phyloP scores from a whole-genome alignment of 2,797 vertebrate species.

The Semaprochilodus insignis region DNA sequence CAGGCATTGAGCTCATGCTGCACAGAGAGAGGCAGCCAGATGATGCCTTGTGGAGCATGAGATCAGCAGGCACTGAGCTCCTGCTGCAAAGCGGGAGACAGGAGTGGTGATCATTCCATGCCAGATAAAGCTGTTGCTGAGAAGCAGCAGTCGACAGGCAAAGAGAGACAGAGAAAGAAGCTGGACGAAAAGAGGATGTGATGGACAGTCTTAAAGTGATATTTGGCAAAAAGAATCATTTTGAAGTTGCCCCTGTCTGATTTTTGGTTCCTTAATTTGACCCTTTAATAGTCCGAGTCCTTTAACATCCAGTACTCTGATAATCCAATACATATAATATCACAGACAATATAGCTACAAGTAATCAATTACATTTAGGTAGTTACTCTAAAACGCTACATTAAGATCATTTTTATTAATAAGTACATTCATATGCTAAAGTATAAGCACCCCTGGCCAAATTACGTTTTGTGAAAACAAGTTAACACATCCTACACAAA shows the following conservation, averaged over 20 bases:
- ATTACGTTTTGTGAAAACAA: too few relatives aligned
- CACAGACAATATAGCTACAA: too few relatives aligned
- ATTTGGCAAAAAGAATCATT: background rate
- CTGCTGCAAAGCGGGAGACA: background rate
- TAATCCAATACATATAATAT: too few relatives aligned
- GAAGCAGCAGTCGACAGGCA: background rate
- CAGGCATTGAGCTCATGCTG: background rate
- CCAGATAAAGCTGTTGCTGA: slow-evolving; percentile 11
- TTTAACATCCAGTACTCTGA: too few relatives aligned
- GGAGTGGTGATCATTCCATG: background rate
- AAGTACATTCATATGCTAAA: too few relatives aligned
- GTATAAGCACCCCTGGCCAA: too few relatives aligned
- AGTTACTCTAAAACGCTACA: too few relatives aligned
- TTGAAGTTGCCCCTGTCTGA: background rate
- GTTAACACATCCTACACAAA: too few relatives aligned
- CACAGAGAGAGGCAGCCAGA: background rate
- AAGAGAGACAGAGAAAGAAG: slow-evolving; percentile 19
- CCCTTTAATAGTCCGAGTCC: too few relatives aligned
- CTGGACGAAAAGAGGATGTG: slow-evolving; percentile 11
- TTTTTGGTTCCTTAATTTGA: background rate
- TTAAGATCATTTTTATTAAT: too few relatives aligned
- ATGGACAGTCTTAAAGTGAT: slow-evolving; percentile 32
- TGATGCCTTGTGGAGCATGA: background rate
- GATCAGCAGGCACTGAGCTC: slow-evolving; percentile 15
- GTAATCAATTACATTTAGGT: too few relatives aligned